These are phyloP conservation scores for Drosophila ohnishii DNA, from an alignment of 1,140 invertebrate species.

Conservation along the genomic window DNA sequence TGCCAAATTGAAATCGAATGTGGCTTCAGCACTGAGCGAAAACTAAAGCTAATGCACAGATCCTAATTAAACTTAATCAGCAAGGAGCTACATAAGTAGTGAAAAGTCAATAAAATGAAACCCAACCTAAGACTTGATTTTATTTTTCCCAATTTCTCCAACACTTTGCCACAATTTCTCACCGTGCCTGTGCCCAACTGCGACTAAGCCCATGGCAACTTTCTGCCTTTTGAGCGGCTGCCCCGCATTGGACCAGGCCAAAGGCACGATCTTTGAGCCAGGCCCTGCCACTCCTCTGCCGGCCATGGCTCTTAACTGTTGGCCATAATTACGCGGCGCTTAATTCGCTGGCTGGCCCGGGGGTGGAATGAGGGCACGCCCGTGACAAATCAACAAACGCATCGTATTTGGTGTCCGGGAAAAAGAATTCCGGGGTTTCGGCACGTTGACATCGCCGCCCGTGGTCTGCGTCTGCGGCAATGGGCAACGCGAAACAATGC, in stretches of 20 bases:
- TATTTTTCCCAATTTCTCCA: neutral
- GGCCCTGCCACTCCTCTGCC: neutral
- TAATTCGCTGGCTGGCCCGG: slow-evolving; percentile 17
- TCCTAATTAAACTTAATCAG: too few relatives aligned
- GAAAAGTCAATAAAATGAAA: neutral
- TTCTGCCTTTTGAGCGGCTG: slow-evolving; percentile 11
- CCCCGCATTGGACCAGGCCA: slow-evolving; percentile 1
- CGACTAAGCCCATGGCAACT: neutral
- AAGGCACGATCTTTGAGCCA: neutral
- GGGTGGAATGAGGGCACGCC: neutral
- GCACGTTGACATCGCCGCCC: slow-evolving; percentile 38
- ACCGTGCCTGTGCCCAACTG: neutral
- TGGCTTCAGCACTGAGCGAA: slow-evolving; percentile 4
- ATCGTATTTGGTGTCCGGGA: slow-evolving; percentile 29
- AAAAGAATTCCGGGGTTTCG: slow-evolving; percentile 32
- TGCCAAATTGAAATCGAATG: slow-evolving; percentile 52
- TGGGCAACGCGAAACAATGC: slow-evolving; percentile 31
- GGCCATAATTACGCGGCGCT: slow-evolving; percentile 57
- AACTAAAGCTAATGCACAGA: neutral
- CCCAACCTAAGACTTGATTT: neutral
- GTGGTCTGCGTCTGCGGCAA: slow-evolving; percentile 14
- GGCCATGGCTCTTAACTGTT: slow-evolving; percentile 32
- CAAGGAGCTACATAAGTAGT: too few relatives aligned
- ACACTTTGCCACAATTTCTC: neutral
- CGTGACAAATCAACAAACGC: slow-evolving; percentile 47